Evolutionary conservation across 2,113 vertebrate genomes (phyloP).

Genomic region (Clarias gariepinus): DNA sequence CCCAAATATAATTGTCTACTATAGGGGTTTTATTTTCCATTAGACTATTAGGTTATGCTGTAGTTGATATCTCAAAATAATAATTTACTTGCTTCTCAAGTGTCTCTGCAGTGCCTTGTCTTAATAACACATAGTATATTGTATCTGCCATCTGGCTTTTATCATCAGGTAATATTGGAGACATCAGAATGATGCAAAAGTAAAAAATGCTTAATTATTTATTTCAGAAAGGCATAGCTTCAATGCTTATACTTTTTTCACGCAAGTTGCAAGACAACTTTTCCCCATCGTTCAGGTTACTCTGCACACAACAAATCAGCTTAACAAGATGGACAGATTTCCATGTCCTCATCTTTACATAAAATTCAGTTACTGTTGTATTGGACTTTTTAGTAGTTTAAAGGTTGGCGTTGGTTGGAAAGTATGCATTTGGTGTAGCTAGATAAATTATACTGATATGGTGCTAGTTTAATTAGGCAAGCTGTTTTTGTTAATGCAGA

Average conservation of each 20-base stretch:
- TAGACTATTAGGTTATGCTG: no score
- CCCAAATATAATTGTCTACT: no score
- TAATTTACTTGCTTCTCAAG: background rate
- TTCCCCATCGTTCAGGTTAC: background rate
- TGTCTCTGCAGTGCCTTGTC: background rate
- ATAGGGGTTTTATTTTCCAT: no score
- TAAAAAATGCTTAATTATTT: background rate
- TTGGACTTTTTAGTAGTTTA: background rate
- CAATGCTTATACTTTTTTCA: background rate
- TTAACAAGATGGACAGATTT: background rate
- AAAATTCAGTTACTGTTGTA: background rate
- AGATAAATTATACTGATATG: background rate
- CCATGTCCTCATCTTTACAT: background rate
- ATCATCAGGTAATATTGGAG: background rate
- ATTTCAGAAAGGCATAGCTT: background rate
- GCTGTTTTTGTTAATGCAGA: background rate
- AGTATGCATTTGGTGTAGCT: background rate
- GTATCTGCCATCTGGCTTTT: background rate
- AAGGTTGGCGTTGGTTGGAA: background rate
- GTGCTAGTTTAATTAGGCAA: background rate
- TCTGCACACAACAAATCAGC: background rate
- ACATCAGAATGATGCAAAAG: background rate
- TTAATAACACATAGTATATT: background rate
- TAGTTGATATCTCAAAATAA: no score
- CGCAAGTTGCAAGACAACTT: background rate